Evolutionary conservation across 2,113 vertebrate genomes (phyloP).

Genomic region (Dipodomys ordii): DNA sequence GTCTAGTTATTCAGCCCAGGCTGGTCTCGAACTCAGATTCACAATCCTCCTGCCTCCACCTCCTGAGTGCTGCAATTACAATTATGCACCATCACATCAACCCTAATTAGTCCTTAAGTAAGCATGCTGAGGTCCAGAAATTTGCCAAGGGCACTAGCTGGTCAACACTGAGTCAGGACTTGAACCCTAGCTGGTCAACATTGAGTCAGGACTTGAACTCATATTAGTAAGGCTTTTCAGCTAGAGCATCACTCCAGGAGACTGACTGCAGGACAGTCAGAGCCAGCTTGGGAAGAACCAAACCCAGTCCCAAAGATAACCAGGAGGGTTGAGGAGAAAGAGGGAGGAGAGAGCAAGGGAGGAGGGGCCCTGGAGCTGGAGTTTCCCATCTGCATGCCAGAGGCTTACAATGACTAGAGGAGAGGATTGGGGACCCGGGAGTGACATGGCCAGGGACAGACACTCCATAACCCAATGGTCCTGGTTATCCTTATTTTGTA

Average conservation of each 20-base stretch:
- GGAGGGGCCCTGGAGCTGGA: background rate
- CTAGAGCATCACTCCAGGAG: background rate
- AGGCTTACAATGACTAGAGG: constrained; percentile 28
- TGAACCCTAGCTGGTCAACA: background rate
- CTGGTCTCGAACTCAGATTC: background rate
- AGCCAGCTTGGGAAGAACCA: background rate
- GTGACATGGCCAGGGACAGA: constrained; percentile 53
- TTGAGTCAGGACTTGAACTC: background rate
- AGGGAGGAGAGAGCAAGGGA: too few species aligned
- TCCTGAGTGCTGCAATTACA: background rate
- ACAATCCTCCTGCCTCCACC: background rate
- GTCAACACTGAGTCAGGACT: background rate
- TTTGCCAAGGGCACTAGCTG: background rate
- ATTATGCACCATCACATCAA: background rate
- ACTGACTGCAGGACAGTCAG: background rate
- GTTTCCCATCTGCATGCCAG: constrained; percentile 63
- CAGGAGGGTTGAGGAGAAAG: too few species aligned
- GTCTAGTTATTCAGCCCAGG: background rate
- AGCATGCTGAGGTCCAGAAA: background rate
- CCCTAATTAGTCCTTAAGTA: background rate
- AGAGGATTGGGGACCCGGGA: background rate
- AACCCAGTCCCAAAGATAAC: background rate
- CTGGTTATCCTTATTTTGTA: constrained; percentile 50
- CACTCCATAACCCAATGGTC: background rate
- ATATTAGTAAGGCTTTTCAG: background rate